Evolutionary conservation across 2,113 vertebrate genomes (phyloP), one percentile per base, ranked within the genome.

Genomic region (Crocuta crocuta): DNA sequence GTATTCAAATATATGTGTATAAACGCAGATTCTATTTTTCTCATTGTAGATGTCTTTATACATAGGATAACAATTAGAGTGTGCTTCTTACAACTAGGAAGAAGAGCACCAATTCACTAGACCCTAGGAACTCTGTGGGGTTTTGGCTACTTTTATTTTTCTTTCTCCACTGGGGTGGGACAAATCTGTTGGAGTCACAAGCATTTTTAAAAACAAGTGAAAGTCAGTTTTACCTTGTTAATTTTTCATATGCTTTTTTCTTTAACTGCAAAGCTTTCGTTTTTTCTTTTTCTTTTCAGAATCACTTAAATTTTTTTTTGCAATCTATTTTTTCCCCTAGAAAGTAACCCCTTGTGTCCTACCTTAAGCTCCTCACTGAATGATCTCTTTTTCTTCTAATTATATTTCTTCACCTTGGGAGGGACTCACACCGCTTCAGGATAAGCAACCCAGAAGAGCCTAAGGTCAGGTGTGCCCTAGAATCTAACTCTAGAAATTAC

Each of bases 401-500:
- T 98, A 98, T 98, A 97, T 97, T 98, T 97, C 92, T 85, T 96
- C 97, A 97, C 97, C 97, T 96, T 97, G 98, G 97, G 97, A 98
- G 92, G 92, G 43, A 96, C 84, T 88, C 94, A 95, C 71, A 92
- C 61, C 0, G 96, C 97, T 98, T 94, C 94, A 96, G 96, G 97
- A 94, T 95, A 98, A 98, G 97, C 97, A 97, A 91, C 83, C 94
- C 92, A 98, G 96, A 91, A 97, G 94, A 97, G 97, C 98, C 97
- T 97, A 98, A 98, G 97, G 97, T 98, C 97, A 98, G 94, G 97
- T 95, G 84, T 98, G 97, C 94, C 98, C 98, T 95, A 98, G 97
- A 98, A 98, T 97, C 94, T 95, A 95, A 96, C 90, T 91, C 97
- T 58, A 98, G 94, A 98, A 98, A 98, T 98, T 97, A 81, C 90